Conservation (phyloP, 2,797 vertebrate species). For the Catharus ustulatus region DNA sequence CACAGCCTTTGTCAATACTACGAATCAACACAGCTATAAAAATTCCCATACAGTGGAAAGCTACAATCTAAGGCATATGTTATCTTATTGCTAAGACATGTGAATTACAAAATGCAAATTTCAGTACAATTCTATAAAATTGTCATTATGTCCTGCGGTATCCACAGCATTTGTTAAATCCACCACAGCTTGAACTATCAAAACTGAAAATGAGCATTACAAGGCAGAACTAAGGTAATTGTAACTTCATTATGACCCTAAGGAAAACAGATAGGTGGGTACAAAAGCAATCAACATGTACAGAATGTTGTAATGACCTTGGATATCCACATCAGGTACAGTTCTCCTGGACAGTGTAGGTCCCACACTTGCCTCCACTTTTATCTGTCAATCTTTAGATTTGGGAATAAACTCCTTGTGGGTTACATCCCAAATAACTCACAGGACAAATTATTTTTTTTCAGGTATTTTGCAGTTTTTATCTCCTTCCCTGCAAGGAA, state of each 20-base stretch:
- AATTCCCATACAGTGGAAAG: background rate
- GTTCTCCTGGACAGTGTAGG: accelerated
- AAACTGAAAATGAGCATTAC: background rate
- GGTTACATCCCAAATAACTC: background rate
- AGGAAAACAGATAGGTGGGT: background rate
- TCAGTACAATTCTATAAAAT: background rate
- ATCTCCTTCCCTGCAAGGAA: background rate
- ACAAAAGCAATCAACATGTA: background rate
- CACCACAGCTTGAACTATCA: accelerated
- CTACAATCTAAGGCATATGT: background rate
- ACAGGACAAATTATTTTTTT: background rate
- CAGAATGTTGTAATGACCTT: background rate
- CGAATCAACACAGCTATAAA: background rate
- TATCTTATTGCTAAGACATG: background rate
- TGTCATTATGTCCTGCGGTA: background rate
- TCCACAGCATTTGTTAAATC: background rate
- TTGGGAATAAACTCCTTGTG: background rate
- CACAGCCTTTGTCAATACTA: background rate
- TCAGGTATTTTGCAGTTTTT: background rate
- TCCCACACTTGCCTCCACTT: background rate
- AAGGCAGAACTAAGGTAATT: background rate
- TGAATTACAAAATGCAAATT: background rate
- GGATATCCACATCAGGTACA: background rate
- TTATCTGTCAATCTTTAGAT: background rate
- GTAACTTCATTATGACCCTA: background rate